phyloP scores from a whole-genome alignment of 2,113 vertebrate genomes.

The Oryzias curvinotus region DNA sequence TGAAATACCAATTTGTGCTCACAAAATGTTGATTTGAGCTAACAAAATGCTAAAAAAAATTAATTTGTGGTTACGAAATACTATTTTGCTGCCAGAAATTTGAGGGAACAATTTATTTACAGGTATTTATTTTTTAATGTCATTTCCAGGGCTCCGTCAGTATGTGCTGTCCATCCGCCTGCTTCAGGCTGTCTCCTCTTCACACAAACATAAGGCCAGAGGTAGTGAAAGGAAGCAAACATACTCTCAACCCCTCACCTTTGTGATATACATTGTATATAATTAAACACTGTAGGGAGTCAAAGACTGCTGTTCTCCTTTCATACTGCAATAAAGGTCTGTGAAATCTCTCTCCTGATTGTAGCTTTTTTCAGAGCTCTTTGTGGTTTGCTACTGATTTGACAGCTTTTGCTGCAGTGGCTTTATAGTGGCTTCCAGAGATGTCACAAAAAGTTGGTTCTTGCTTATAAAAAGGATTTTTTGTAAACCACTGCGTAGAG shows the following conservation, averaged over 20 bases:
- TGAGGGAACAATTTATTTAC: too few species aligned
- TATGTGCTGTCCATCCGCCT: constrained; percentile 8
- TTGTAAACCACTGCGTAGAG: constrained; percentile 11
- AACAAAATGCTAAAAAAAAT: too few species aligned
- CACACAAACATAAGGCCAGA: constrained; percentile 66
- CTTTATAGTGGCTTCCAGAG: constrained; percentile 29
- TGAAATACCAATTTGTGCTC: too few species aligned
- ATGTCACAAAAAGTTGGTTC: constrained; percentile 42
- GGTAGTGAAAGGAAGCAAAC: constrained; percentile 58
- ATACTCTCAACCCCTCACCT: constrained; percentile 31
- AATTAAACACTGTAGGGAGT: constrained; percentile 15
- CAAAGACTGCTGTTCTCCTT: constrained; percentile 5
- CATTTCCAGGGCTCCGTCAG: too few species aligned
- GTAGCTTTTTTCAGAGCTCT: constrained; percentile 33
- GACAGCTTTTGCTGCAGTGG: constrained; percentile 36
- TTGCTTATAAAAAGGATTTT: constrained; percentile 38
- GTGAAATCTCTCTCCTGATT: constrained; percentile 8
- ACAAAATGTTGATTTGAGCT: too few species aligned
- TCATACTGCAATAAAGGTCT: constrained; percentile 5
- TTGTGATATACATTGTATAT: constrained; percentile 21
- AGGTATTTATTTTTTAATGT: too few species aligned
- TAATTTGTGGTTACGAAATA: too few species aligned
- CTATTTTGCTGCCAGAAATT: too few species aligned
- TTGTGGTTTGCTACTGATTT: constrained; percentile 45
- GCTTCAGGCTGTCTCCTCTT: constrained; percentile 2